These are phyloP conservation scores for Platycnemis pennipes DNA, from an alignment of 2,888 invertebrate species.

Conservation along the genomic window DNA sequence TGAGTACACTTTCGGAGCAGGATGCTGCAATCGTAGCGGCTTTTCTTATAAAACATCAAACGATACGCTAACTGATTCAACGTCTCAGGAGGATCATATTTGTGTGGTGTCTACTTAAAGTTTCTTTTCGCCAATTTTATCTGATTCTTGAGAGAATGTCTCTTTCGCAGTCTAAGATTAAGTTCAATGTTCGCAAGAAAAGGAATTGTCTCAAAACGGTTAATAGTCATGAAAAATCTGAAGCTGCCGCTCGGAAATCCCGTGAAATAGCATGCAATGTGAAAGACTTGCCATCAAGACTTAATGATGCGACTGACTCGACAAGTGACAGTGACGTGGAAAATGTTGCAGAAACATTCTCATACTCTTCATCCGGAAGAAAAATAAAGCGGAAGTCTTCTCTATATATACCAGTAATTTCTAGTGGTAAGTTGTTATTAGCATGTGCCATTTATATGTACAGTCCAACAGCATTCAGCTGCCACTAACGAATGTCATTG, in stretches of 20 bases:
- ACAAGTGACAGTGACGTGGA: conserved; percentile 48
- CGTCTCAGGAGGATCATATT: background rate
- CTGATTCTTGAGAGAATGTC: conserved; percentile 7
- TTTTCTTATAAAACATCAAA: background rate
- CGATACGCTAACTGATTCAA: background rate
- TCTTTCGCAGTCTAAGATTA: conserved; percentile 48
- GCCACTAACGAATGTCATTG: background rate
- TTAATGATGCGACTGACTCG: background rate
- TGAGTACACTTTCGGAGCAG: background rate
- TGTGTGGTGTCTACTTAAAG: background rate
- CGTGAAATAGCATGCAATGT: background rate
- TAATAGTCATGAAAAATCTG: background rate
- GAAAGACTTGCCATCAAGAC: background rate
- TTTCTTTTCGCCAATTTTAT: background rate
- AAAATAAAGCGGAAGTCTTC: conserved; percentile 49
- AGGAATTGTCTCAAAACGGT: background rate
- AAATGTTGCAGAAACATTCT: conserved; percentile 2
- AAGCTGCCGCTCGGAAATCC: background rate
- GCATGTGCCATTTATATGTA: background rate
- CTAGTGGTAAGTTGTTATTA: background rate
- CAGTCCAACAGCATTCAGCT: too few species aligned
- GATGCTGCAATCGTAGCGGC: background rate
- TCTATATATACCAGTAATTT: background rate
- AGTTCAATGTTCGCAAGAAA: conserved; percentile 61
- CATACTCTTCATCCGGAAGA: background rate